Percentiles rank a stretch among this genome's conserved stretches.
Conservation (phyloP, 2,888 invertebrate genomes). For the Dermolepida albohirtum region DNA sequence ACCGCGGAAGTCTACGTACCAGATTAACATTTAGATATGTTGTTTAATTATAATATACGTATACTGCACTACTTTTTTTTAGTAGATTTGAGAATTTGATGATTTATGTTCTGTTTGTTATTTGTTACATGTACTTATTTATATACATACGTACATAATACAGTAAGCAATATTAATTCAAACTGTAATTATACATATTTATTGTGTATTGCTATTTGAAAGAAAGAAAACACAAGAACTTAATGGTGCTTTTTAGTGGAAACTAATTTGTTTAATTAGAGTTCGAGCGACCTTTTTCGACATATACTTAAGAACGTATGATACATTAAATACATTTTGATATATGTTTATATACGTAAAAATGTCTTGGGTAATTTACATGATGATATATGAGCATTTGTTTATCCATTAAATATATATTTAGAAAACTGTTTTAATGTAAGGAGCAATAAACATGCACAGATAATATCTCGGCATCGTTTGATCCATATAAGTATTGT, state of each 20-base stretch:
- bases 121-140: too few relatives aligned
- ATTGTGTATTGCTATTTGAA: too few relatives aligned
- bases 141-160: too few relatives aligned
- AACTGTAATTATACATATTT: too few relatives aligned
- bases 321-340: constrained; percentile 19
- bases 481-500: constrained; percentile 27
- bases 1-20: too few relatives aligned
- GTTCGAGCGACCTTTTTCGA: not conserved
- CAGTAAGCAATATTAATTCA: too few relatives aligned
- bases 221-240: not conserved
- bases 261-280: constrained; percentile 17
- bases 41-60: too few relatives aligned
- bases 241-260: constrained; percentile 4
- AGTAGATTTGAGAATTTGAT: too few relatives aligned
- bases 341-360: constrained; percentile 15
- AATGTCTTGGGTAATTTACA: constrained; percentile 11
- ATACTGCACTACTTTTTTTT: too few relatives aligned
- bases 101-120: too few relatives aligned
- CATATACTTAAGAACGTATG: not conserved
- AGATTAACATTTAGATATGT: too few relatives aligned
- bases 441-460: constrained; percentile 21
- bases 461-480: constrained; percentile 30
- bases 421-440: constrained; percentile 24
- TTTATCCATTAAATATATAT: constrained; percentile 34
- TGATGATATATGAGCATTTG: constrained; percentile 31